Base-by-base conservation (phyloP, 2,888 invertebrate genomes). In the Epinotia bilunana region DNA sequence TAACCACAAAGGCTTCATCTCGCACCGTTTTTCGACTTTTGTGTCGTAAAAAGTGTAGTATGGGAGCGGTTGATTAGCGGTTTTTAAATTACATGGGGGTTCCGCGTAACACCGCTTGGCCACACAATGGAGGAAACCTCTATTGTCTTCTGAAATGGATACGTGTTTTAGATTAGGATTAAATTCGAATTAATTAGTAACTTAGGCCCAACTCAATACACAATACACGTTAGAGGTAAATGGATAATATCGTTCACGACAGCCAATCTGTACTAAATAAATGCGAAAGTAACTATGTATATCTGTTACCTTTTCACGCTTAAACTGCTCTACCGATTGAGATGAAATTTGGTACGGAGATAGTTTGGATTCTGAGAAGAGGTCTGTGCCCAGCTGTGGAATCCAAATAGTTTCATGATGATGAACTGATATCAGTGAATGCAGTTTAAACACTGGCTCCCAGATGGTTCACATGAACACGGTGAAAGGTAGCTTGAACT, bases 1-100 rank as follows among this genome's bases (percentile, higher is more conserved):
- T 85, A 88, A 91, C 92, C 93, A 90, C 93, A 93, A 90, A 89
- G 86, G 84, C 84, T 87, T 88, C 87, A 89, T 91, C 90, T 91
- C 84, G 84, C 81, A 86, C 84, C 84, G 84, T 87, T 69, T 88
- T 89, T 87, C 83, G 81, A 89, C 90, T 90, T 89, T 91, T 90
- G 90, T 89, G 88, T 85, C 87, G 88, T 89, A 86, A 89, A 89
- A 88, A 86, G 87, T 83, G 84, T 82, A 84, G 86, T 85, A 86
- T 82, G 84, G 85, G 83, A 86, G 81, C 82, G 82, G 86, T 77
- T 84, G 83, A 86, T 90, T 88, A 89, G 89, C 83, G 89, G 89
- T 88, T 91, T 90, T 82, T 81, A 88, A 89, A 91, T 90, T 89
- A 81, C 85, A 84, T 84, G 79, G 78, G 82, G 81, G 86, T 87